Conservation (phyloP, 2,113 vertebrate species). For the Uropsilus gracilis region DNA sequence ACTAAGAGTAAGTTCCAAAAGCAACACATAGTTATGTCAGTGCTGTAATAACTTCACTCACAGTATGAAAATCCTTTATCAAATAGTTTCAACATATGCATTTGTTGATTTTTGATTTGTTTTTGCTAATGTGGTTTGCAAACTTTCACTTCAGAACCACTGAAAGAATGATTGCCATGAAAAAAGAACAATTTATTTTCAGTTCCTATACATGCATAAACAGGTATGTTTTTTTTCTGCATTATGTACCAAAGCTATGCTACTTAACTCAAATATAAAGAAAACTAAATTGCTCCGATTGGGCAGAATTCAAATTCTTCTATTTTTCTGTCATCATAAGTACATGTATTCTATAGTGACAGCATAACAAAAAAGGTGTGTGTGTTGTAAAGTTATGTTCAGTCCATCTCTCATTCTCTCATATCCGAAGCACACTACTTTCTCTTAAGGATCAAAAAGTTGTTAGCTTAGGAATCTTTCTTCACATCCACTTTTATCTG, state of each 20-base stretch:
- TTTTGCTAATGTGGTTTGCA: neutral
- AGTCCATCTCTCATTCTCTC: neutral
- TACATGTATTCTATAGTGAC: neutral
- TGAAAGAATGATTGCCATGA: neutral
- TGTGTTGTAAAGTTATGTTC: neutral
- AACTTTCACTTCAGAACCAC: neutral
- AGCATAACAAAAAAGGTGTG: neutral
- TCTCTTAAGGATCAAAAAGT: neutral
- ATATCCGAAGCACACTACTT: neutral
- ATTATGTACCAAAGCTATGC: neutral
- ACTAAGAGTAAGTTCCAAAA: neutral
- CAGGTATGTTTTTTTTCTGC: neutral
- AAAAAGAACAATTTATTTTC: neutral
- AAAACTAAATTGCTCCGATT: neutral
- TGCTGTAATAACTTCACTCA: neutral
- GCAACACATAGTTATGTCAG: neutral
- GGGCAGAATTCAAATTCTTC: neutral
- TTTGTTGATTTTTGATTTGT: neutral
- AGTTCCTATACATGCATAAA: neutral
- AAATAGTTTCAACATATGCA: rapidly evolving
- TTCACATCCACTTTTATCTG: neutral
- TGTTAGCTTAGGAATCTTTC: neutral
- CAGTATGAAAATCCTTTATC: neutral
- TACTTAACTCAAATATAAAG: neutral
- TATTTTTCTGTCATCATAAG: neutral